A percentile compares a stretch with the other conserved stretches of the same genome.
Conservation (phyloP, 2,113 vertebrate species). For the Sisor rabdophorus region DNA sequence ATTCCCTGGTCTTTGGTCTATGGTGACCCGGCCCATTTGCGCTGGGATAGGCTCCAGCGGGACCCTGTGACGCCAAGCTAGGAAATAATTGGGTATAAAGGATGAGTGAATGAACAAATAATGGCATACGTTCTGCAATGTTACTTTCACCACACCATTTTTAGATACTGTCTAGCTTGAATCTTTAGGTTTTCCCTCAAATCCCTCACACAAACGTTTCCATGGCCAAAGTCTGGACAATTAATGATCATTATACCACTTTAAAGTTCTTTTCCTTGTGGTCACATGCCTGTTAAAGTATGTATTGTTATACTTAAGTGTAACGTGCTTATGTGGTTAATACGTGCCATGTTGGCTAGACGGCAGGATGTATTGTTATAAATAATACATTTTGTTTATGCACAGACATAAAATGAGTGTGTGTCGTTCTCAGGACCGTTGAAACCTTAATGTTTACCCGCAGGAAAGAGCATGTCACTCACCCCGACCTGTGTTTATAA, state of each 20-base stretch:
- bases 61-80: too few relatives aligned
- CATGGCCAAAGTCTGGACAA: neutral
- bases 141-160: neutral
- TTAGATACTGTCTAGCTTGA: neutral
- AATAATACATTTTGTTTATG: constrained; percentile 60
- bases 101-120: too few relatives aligned
- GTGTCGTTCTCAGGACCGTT: constrained; percentile 71
- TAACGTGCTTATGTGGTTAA: neutral
- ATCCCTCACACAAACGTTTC: neutral
- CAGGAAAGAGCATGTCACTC: constrained; percentile 69
- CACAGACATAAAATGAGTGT: constrained; percentile 53
- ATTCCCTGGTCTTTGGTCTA: too few relatives aligned
- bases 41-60: too few relatives aligned
- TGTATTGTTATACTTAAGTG: neutral
- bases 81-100: too few relatives aligned
- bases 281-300: constrained; percentile 1
- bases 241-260: neutral
- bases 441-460: constrained; percentile 71
- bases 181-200: neutral
- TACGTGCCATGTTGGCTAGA: constrained; percentile 51
- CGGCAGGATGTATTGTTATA: constrained; percentile 66
- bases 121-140: too few relatives aligned
- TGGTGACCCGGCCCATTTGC: too few relatives aligned
- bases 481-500: constrained; percentile 70
- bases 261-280: neutral